These are phyloP conservation scores for Thumatha senex DNA, from an alignment of 2,888 invertebrate genomes.

Conservation along the genomic window DNA sequence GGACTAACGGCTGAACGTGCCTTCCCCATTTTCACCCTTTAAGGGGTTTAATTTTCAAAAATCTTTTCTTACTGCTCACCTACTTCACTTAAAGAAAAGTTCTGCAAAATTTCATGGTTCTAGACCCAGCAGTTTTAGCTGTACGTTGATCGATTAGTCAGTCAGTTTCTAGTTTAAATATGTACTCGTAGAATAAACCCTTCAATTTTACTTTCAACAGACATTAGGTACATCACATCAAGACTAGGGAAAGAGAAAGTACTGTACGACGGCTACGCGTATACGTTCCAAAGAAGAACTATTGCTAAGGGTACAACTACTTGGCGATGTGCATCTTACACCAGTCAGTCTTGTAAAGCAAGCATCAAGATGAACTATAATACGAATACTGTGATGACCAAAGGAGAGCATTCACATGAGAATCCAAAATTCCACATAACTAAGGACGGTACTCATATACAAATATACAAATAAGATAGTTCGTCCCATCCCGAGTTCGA, in stretches of 20 bases:
- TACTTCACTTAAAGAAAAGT: too few relatives aligned
- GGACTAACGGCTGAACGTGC: too few relatives aligned
- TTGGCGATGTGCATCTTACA: constrained; percentile 15
- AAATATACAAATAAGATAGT: not conserved
- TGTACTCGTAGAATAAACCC: too few relatives aligned
- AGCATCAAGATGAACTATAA: not conserved
- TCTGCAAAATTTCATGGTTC: too few relatives aligned
- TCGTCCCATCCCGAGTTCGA: too few relatives aligned
- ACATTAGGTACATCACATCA: constrained; percentile 2
- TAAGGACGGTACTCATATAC: constrained; percentile 1
- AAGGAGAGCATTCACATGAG: constrained; percentile 3
- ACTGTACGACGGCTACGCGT: constrained; percentile 4
- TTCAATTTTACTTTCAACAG: not conserved
- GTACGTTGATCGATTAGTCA: too few relatives aligned
- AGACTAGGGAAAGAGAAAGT: constrained; percentile 2
- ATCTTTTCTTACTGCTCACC: too few relatives aligned
- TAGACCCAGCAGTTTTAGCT: too few relatives aligned
- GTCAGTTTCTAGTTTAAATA: too few relatives aligned
- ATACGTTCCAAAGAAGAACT: constrained; percentile 2
- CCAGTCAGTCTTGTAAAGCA: constrained; percentile 4
- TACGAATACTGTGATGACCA: not conserved
- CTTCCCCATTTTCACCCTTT: too few relatives aligned
- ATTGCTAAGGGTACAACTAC: constrained; percentile 1
- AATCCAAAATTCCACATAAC: not conserved
- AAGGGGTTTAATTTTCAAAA: too few relatives aligned